A percentile compares a stretch with the other conserved stretches of the same genome.
Conservation (phyloP, 1,140 invertebrate genomes). For the Aphelenchoides avenae region DNA sequence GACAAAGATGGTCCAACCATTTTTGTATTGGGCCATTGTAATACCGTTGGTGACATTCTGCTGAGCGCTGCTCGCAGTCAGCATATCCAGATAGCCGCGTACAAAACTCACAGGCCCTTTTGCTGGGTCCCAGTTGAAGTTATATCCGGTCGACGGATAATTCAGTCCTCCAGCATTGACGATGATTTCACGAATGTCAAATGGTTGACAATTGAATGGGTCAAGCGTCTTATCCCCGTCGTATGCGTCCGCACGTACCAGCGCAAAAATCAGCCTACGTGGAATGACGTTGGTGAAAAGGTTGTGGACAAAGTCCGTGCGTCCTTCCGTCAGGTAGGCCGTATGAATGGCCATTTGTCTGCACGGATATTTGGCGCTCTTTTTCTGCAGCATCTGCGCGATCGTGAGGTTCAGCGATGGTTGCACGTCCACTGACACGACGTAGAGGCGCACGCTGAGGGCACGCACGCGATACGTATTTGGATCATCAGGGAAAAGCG, state of each 20-base stretch:
- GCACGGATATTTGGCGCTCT: conserved; percentile 8
- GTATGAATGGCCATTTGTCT: conserved; percentile 15
- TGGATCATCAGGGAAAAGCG: not conserved
- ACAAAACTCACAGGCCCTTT: not conserved
- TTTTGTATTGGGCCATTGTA: conserved; percentile 14
- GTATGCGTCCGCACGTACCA: not conserved
- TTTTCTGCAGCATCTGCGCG: conserved; percentile 10
- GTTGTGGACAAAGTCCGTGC: too few relatives aligned
- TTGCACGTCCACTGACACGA: conserved; percentile 1
- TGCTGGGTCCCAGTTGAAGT: not conserved
- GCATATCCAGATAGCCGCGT: conserved; percentile 31
- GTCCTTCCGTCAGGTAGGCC: not conserved
- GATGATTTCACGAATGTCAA: conserved; percentile 9
- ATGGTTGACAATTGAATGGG: conserved; percentile 28
- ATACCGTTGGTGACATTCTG: conserved; percentile 15
- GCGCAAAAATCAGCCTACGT: conserved; percentile 8
- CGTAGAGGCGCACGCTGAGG: conserved; percentile 7
- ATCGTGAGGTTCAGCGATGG: conserved; percentile 17
- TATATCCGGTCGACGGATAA: conserved; percentile 10
- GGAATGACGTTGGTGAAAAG: conserved; percentile 9
- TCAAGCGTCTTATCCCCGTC: not conserved
- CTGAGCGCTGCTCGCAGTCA: not conserved
- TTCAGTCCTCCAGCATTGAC: conserved; percentile 19
- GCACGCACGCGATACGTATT: conserved; percentile 9
- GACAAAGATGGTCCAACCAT: conserved; percentile 30